These are phyloP conservation scores for Harpalus rubripes DNA, from an alignment of 2,888 invertebrate genomes.

Conservation along the genomic window DNA sequence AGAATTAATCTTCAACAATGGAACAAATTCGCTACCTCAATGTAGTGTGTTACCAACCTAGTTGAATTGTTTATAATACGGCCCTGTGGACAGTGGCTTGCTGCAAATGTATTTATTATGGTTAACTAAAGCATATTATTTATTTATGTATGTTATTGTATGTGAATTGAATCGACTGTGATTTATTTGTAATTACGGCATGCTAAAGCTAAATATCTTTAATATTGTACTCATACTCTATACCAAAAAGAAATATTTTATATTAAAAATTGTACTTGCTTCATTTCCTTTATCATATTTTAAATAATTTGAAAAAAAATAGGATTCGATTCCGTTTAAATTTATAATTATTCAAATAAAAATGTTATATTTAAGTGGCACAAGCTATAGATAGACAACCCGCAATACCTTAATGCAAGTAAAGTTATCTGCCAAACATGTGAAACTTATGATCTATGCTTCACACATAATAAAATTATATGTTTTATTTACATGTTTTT, in stretches of 20 bases:
- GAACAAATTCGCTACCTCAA: background rate
- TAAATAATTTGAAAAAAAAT: too few relatives aligned
- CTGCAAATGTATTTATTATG: slow-evolving; percentile 51
- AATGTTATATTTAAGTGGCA: too few relatives aligned
- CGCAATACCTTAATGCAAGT: too few relatives aligned
- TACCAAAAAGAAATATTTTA: slow-evolving; percentile 59
- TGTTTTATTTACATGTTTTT: too few relatives aligned
- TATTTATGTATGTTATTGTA: slow-evolving; percentile 50
- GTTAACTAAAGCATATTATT: slow-evolving; percentile 36
- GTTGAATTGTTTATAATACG: background rate
- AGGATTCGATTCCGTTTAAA: too few relatives aligned
- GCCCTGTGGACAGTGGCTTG: slow-evolving; percentile 29
- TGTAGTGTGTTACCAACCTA: background rate
- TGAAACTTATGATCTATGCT: too few relatives aligned
- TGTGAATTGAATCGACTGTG: slow-evolving; percentile 54
- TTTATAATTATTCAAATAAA: too few relatives aligned
- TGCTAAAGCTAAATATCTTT: slow-evolving; percentile 42
- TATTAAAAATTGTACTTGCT: background rate
- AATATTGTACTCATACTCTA: slow-evolving; percentile 50
- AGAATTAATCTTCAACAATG: background rate
- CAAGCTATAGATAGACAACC: too few relatives aligned
- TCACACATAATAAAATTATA: too few relatives aligned
- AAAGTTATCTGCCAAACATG: too few relatives aligned
- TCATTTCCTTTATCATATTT: too few relatives aligned
- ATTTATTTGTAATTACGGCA: slow-evolving; percentile 51